phyloP scores from a whole-genome alignment of 2,113 vertebrate genomes.

The Percopsis transmontana region DNA sequence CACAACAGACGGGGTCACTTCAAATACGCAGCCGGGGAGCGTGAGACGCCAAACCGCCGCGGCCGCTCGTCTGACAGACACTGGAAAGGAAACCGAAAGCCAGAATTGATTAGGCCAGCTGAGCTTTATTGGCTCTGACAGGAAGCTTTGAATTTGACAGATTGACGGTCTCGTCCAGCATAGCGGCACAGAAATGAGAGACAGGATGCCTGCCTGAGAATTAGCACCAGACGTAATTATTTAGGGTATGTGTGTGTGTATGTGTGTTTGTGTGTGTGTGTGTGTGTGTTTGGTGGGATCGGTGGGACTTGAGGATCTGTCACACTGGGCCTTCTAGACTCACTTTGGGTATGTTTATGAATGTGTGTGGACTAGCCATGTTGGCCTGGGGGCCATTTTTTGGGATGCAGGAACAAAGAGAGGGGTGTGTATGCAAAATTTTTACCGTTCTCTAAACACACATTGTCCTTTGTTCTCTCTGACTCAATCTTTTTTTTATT shows the following conservation, averaged over 20 bases:
- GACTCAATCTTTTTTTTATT: not conserved
- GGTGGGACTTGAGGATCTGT: slow-evolving; percentile 42
- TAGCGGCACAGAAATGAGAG: slow-evolving; percentile 50
- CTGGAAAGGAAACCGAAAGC: slow-evolving; percentile 40
- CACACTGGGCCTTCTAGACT: slow-evolving; percentile 41
- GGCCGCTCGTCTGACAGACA: slow-evolving; percentile 19
- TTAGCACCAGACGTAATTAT: slow-evolving; percentile 28
- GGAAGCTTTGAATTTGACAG: slow-evolving; percentile 50
- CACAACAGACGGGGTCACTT: slow-evolving; percentile 36
- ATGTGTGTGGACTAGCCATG: slow-evolving; percentile 18
- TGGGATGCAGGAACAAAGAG: slow-evolving; percentile 47
- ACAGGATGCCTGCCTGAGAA: slow-evolving; percentile 33
- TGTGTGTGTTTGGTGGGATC: slow-evolving; percentile 18
- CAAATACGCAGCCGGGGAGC: slow-evolving; percentile 39
- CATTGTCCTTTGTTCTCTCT: slow-evolving; percentile 42
- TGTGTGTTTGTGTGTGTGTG: slow-evolving; percentile 19
- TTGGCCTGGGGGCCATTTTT: slow-evolving; percentile 21
- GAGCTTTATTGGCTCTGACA: slow-evolving; percentile 56
- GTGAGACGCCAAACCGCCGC: slow-evolving; percentile 39
- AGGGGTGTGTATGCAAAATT: slow-evolving; percentile 43
- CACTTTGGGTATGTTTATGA: slow-evolving; percentile 35
- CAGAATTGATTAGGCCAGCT: slow-evolving; percentile 34
- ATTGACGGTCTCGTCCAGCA: slow-evolving; percentile 38
- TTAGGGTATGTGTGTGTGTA: not conserved
- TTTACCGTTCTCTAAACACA: slow-evolving; percentile 45